Evolutionary conservation across 64 coral and sea anemone species (phyloP), one percentile per base, ranked within the genome.

Genomic region (Dendrophyllia cribrosa): DNA sequence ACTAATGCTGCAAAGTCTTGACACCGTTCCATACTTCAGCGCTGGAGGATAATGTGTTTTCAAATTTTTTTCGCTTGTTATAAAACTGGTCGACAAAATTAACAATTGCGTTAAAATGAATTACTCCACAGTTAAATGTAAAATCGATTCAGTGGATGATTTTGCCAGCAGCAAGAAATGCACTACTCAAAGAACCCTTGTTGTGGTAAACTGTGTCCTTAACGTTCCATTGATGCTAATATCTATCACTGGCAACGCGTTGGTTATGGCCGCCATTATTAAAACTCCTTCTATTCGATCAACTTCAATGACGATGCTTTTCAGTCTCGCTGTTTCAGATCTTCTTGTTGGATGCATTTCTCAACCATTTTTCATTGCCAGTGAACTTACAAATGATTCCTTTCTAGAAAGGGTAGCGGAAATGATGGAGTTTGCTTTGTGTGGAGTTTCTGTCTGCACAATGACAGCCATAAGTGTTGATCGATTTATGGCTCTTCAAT

Each of bases 391-490:
- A 11, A 14, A 10, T 19, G 11, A 24, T 47, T 46, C 4, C 24
- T 52, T 52, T 0, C 5, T 77, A n/a, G 52, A 23, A 8, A 46
- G 19, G 21, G 3, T 89, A 13, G 23, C 48, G 0, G 59, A 53
- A 66, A 53, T 24, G 1, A 53, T 25, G 4, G 10, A 15, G 25
- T 89, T 68, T 21, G 5, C 19, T 51, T 19, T 65, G 8, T 89
- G 65, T 79, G 88, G 74, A 25, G 59, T 79, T 17, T 78, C 88
- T 23, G 25, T 79, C 9, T 3, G 44, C 14, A 89, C 75, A 43
- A 67, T 89, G 59, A 78, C 74, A 7, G 88, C 74, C 25, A 20
- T 89, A 24, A 89, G 75, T 69, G 47, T 89, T 9, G 88, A 89
- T 55, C 59, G 88, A 11, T 89, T 67, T 51, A 63, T 89, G 3